phyloP scores from a whole-genome alignment of 64 coral and sea anemone species.

The Anthopleura sola region DNA sequence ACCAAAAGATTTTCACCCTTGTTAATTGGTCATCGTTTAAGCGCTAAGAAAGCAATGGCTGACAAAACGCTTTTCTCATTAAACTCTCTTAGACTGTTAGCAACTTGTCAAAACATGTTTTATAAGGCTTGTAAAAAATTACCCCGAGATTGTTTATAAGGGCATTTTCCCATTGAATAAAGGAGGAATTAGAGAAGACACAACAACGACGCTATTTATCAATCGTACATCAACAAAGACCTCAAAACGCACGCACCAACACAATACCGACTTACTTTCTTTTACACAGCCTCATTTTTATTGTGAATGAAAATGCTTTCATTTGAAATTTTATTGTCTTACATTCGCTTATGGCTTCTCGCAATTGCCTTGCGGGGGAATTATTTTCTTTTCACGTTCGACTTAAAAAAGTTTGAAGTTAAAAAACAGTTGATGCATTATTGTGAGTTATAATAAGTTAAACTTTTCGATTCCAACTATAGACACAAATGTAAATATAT shows the following conservation, averaged over 20 bases:
- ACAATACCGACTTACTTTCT: neutral
- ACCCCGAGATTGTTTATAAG: neutral
- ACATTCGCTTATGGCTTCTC: neutral
- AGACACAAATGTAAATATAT: neutral
- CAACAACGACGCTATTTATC: neutral
- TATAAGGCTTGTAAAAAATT: conserved; percentile 13
- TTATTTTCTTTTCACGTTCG: neutral
- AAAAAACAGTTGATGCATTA: neutral
- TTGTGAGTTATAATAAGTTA: too few species aligned
- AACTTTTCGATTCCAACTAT: too few species aligned
- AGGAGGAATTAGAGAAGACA: neutral
- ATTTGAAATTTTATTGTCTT: neutral
- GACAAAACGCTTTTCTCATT: neutral
- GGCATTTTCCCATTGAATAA: neutral
- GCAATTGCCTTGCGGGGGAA: neutral
- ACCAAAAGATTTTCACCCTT: neutral
- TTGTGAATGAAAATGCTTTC: neutral
- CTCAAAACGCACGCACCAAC: neutral
- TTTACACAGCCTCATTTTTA: neutral
- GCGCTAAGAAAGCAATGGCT: neutral
- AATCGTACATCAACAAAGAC: neutral
- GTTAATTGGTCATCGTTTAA: neutral
- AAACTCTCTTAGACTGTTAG: neutral
- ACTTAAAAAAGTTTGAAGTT: too few species aligned
- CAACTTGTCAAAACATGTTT: neutral